Conservation (phyloP, 2,113 vertebrate genomes). For the Abramis brama region DNA sequence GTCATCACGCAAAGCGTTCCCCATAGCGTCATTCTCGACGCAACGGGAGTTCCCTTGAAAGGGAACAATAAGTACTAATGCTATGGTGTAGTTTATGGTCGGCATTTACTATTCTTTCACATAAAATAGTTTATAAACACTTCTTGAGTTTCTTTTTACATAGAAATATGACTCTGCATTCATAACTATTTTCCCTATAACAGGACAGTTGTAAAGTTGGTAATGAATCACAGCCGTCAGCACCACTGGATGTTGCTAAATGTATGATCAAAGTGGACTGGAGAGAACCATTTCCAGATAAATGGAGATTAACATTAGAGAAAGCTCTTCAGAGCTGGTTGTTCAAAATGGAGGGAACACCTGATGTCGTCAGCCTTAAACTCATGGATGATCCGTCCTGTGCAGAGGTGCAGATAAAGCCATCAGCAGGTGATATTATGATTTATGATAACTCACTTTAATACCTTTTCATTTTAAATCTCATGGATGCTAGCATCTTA, state of each 20-base stretch:
- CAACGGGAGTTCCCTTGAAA: too few relatives aligned
- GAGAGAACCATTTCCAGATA: not conserved
- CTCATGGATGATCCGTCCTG: not conserved
- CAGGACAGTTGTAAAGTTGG: not conserved
- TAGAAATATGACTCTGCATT: not conserved
- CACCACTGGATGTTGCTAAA: not conserved
- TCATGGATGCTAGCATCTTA: not conserved
- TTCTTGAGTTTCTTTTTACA: not conserved
- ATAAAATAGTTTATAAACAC: not conserved
- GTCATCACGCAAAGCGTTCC: too few relatives aligned
- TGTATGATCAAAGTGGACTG: slow-evolving; percentile 46
- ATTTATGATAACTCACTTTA: not conserved
- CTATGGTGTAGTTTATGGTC: not conserved
- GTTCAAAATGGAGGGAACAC: not conserved
- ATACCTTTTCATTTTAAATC: not conserved
- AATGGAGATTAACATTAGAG: not conserved
- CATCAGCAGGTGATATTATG: slow-evolving; percentile 54
- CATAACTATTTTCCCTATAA: not conserved
- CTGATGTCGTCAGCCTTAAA: accelerated
- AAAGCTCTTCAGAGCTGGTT: slow-evolving; percentile 59
- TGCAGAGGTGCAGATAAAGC: slow-evolving; percentile 35
- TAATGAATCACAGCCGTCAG: too few relatives aligned
- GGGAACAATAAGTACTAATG: not conserved
- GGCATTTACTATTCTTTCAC: not conserved
- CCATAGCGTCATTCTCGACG: too few relatives aligned